Percentiles rank a stretch among this genome's conserved stretches.
Conservation (phyloP, 2,113 vertebrate species). For the Prionailurus viverrinus region DNA sequence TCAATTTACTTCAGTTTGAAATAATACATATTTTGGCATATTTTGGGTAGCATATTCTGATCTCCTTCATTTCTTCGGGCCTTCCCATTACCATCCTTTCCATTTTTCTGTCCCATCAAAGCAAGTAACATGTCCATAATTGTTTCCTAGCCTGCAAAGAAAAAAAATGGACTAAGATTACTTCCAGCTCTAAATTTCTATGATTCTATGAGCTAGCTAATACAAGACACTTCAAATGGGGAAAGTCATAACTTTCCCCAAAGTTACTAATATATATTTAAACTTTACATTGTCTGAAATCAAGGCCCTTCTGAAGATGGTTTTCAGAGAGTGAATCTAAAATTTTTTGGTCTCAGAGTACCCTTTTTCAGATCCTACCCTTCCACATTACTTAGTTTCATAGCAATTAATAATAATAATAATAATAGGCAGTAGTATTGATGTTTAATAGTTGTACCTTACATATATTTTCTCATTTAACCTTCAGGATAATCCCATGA, state of each 20-base stretch:
- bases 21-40: neutral
- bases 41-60: neutral
- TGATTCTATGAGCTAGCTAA: neutral
- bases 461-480: neutral
- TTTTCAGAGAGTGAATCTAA: neutral
- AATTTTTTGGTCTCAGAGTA: neutral
- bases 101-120: neutral
- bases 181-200: neutral
- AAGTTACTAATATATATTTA: neutral
- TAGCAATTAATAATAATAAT: neutral
- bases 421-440: neutral
- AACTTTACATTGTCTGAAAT: neutral
- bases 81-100: neutral
- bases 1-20: neutral
- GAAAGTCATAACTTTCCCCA: neutral
- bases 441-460: neutral
- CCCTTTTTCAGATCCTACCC: neutral
- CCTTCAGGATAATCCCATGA: neutral
- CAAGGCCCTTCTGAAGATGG: neutral
- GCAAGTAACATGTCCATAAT: neutral
- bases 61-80: neutral
- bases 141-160: neutral
- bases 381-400: neutral
- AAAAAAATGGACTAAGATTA: neutral
- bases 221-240: neutral